Evolutionary conservation across 2,797 vertebrate species (phyloP), one percentile per base, ranked within the genome.

Genomic region (Smutsia gigantea): DNA sequence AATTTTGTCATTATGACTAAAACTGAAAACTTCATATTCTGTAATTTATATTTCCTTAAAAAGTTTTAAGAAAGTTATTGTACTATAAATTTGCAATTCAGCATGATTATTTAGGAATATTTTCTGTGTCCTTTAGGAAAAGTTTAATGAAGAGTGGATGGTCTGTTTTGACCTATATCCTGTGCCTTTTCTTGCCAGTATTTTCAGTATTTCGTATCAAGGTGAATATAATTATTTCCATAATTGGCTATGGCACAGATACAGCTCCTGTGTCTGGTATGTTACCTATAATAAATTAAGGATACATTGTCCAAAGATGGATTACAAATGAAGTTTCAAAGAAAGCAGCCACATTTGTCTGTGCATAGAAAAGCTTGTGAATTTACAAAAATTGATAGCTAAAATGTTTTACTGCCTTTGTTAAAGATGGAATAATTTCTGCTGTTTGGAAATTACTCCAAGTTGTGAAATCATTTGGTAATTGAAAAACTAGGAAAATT

Each of bases 401-500:
- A 84, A 83, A 64, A 61, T 72, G 53, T 49, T 46, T 88, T 81
- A 77, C 23, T 87, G 42, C 57, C 69, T 37, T 87, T 84, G 19
- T 77, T 82, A 89, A 66, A 87, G 64, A 39, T 83, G 27, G 42
- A 57, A n/a, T 78, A 27, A 39, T 90, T 96, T 86, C 23, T 96
- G 46, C 31, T 27, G 31, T 84, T 97, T 85, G 86, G 59, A 96
- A 91, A 63, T 92, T n/a, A 75, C 49, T 87, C 29, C 25, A 84
- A 79, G 61, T 59, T 51, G 34, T 93, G 59, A 95, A 92, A 93
- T 95, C 59, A 81, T 72, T 90, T 86, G 69, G 57, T 29, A 55
- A 11, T 92, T 95, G 49, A 85, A 97, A 94, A 96, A 75, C 12
- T 82, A 87, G 69, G 27, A 90, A 57, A 46, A 39, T 87, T 87